Base-by-base conservation (phyloP, 92 coral and sea anemone species). In the Porites divaricata region DNA sequence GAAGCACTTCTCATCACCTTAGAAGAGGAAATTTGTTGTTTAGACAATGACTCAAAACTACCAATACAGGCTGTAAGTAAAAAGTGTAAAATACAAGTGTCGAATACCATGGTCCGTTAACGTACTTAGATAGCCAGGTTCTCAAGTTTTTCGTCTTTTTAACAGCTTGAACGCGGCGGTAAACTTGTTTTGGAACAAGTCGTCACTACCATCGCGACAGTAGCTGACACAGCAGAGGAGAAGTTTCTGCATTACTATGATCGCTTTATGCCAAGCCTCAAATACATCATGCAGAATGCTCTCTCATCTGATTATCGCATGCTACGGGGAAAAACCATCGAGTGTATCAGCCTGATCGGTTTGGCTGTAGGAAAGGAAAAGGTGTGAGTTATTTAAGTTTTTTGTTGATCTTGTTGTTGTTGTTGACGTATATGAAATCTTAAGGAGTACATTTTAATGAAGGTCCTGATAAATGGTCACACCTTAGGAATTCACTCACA, bases 221-320 rank as follows among this genome's bases (percentile, higher is more conserved):
- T 96, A 7, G 99, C 99, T 14, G 98, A 96, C 89, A 96, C 99
- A 13, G 99, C 95, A 20, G 99, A 96, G 67, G 99, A 96, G 89
- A 92, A 88, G 23, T 96, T 96, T 87, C 92, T 94, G 2, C 86
- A 84, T 12, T 93, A 92, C 73, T 96, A 96, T 78, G 99, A 96
- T 76, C 92, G 99, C 41, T 96, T 96, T 74, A 96, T 96, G 96
- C 99, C 99, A 10, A 95, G 93, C 73, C 88, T 96, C 9, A 96
- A 96, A 79, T 95, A 87, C 83, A 95, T 96, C 49, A 94, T 96
- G 87, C 98, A 96, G 90, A 95, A 95, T 74, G 98, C 99, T 16
- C 84, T 89, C 23, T 90, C 98, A 17, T 89, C 90, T 69, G 99
- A 96, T 57, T 92, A 92, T 70, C 89, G 99, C 58, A 81, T 96